phyloP scores from a whole-genome alignment of 92 coral and sea anemone genomes.

The Nematostella vectensis region DNA sequence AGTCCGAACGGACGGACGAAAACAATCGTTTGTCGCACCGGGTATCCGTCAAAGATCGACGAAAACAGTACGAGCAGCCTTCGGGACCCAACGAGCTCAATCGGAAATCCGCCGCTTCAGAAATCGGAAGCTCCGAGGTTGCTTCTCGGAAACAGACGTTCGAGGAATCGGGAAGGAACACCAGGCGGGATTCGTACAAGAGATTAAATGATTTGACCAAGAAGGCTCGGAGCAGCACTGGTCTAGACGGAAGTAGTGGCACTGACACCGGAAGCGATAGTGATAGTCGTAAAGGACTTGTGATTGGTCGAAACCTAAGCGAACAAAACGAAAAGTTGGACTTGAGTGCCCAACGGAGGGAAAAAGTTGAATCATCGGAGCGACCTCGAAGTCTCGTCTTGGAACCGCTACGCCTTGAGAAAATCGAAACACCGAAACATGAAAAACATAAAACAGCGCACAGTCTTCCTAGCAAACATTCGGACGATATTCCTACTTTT shows the following conservation, averaged over 20 bases:
- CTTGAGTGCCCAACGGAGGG: conserved; percentile 8
- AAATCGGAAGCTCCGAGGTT: conserved; percentile 26
- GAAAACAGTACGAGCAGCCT: conserved; percentile 53
- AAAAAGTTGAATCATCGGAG: conserved; percentile 23
- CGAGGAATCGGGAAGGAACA: conserved; percentile 27
- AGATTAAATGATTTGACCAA: conserved; percentile 40
- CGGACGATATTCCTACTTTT: conserved; percentile 11
- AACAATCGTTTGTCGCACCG: conserved; percentile 14
- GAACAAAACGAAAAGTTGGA: conserved; percentile 4
- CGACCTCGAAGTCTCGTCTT: conserved; percentile 53
- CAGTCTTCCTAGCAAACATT: not conserved
- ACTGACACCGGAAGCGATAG: conserved; percentile 4
- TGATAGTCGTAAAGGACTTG: not conserved
- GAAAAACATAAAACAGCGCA: conserved; percentile 3
- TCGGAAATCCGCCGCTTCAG: conserved; percentile 32
- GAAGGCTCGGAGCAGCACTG: conserved; percentile 28
- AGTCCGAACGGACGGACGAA: conserved; percentile 3
- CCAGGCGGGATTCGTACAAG: conserved; percentile 34
- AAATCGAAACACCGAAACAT: conserved; percentile 24
- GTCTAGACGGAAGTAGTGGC: conserved; percentile 12
- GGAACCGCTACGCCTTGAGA: conserved; percentile 27
- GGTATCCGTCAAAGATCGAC: conserved; percentile 77
- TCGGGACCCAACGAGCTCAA: conserved; percentile 16
- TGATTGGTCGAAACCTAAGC: conserved; percentile 1
- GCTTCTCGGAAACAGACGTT: conserved; percentile 71